Evolutionary conservation across 2,888 invertebrate genomes (phyloP), one percentile per base, ranked within the genome.

Genomic region (Chesias legatella): DNA sequence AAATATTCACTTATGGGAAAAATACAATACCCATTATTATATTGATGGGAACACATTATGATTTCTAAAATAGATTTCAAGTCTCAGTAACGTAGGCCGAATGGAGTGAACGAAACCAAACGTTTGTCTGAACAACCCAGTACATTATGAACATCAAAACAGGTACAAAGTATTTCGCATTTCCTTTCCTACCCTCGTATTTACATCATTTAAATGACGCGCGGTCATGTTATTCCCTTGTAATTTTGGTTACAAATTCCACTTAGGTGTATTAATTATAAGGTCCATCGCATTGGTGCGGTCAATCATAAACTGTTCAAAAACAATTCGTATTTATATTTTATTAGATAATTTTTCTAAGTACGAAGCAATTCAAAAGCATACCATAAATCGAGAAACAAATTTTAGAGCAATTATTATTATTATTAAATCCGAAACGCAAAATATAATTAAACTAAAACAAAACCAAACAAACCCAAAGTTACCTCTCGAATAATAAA

Each of bases 81-180:
- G 5, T 22, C 7, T 22, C 22, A 1, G 4, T 7, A 7, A 6
- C 34, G 32, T 39, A 44, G 39, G 44, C 44, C 39, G 21, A 35
- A 22, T 20, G 28, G 10, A 3, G 11, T 21, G 23, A 24, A 21
- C 13, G 10, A 36, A 20, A 22, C 11, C 20, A 26, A 10, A 13
- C 25, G 21, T 38, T 22, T 9, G 10, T 30, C 39, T 35, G 34
- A 10, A 11, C 29, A 13, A 36, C 17, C 13, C 24, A n/a, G n/a
- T n/a, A n/a, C n/a, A n/a, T 37, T 37, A 9, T 41, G 60, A 74
- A 75, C 68, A 71, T 66, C 67, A 68, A 59, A 73, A 78, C 83
- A 85, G 83, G 83, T 84, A 84, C 84, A 82, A 80, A 80, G 83
- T 84, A 80, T 80, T 63, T 48, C 40, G 43, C 67, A 58, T 56